Base-by-base conservation (phyloP, 2,888 invertebrate species). In the Fissipunctia ypsillon region DNA sequence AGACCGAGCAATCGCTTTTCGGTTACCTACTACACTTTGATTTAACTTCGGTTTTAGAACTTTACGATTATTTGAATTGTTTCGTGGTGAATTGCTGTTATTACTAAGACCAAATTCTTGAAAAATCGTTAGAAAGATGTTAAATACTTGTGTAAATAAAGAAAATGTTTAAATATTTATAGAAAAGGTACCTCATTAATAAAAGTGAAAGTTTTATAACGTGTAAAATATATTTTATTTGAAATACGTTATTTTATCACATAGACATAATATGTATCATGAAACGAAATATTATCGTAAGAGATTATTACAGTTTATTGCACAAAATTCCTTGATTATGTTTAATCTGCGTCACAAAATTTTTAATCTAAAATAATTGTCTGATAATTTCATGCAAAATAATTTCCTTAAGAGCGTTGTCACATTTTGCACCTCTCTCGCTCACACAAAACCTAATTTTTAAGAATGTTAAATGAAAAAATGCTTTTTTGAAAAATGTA, bases 1-100 rank as follows among this genome's bases (percentile, higher is more conserved):
- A 95, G 90, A 93, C 93, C 94, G 91, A 91, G 90, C 92, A 83
- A 93, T 94, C 94, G 94, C 94, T 95, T 94, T 91, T 93, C 95
- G 96, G 94, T 92, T 76, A 59, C 65, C 54, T 54, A 41, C 41
- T 67, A 65, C n/a, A 59, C 22, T 60, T 67, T 59, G 48, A 41
- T 35, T 69, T 25, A 31, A 56, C 31, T 48, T 50, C 45, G n/a
- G 10, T 35, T 60, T 66, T 50, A 41, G 7, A 2, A 16, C 14
- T 48, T 60, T 35, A 43, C 14, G 12, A n/a, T 22, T 48, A 35
- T 25, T 41, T 43, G 1, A 78, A 38, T 25, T 31, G 22, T 38
- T 43, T 19, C 5, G 19, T 35, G 22, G 19, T 54, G 59, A 31
- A 54, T 56, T 22, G 16, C 52, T 54, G 25, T 14, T 52, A 14